Evolutionary conservation across 2,888 invertebrate genomes (phyloP).

Genomic region (Proisotoma minuta): DNA sequence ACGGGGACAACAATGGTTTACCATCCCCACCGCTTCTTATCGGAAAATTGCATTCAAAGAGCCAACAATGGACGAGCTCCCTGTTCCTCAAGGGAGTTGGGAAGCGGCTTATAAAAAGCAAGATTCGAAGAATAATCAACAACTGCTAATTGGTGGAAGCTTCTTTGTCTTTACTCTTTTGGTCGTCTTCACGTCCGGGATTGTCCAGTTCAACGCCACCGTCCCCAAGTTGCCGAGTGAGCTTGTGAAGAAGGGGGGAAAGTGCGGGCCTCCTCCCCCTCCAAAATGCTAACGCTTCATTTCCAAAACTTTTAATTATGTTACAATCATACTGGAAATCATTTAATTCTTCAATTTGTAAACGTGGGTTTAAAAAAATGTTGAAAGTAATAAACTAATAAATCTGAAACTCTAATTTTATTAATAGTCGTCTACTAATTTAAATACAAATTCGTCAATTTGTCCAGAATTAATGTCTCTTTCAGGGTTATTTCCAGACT

Average conservation of each 20-base stretch:
- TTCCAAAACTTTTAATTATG: too few relatives aligned
- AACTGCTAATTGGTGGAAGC: constrained; percentile 59
- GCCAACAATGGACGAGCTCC: constrained; percentile 69
- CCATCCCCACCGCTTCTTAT: not conserved
- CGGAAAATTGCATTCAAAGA: constrained; percentile 4
- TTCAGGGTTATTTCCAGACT: not conserved
- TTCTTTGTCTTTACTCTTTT: constrained; percentile 53
- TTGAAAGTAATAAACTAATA: too few relatives aligned
- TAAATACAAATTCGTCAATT: not conserved
- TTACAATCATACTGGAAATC: not conserved
- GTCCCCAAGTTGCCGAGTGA: not conserved
- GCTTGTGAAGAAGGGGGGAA: not conserved
- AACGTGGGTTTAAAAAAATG: too few relatives aligned
- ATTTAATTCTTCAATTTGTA: too few relatives aligned
- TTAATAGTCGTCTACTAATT: constrained; percentile 1
- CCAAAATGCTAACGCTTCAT: not conserved
- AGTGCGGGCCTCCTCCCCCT: not conserved
- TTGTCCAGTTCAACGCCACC: not conserved
- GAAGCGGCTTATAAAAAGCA: constrained; percentile 62
- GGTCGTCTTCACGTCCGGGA: constrained; percentile 45
- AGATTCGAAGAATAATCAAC: constrained; percentile 65
- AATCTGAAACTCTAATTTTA: too few relatives aligned
- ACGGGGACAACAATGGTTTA: too few relatives aligned
- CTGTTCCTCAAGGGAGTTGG: constrained; percentile 74
- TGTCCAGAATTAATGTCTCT: not conserved